phyloP scores from a whole-genome alignment of 2,888 invertebrate genomes.

The Agrochola litura region DNA sequence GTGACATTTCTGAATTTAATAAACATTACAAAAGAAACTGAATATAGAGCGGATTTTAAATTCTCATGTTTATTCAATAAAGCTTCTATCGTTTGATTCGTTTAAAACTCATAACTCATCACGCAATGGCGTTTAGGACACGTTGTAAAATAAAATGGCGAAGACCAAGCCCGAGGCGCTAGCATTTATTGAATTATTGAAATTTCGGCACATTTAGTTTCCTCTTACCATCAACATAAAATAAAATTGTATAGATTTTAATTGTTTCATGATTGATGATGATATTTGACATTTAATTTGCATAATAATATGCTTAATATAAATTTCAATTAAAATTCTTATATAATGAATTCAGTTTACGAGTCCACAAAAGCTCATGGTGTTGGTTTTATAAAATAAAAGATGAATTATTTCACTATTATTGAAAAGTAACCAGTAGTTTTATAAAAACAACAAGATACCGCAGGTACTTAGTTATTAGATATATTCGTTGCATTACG shows the following conservation, averaged over 20 bases:
- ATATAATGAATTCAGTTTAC: background rate
- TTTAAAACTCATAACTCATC: slow-evolving; percentile 56
- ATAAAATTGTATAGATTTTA: slow-evolving; percentile 23
- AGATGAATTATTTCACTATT: background rate
- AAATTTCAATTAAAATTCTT: slow-evolving; percentile 28
- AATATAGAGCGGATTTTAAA: slow-evolving; percentile 51
- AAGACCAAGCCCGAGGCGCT: slow-evolving; percentile 29
- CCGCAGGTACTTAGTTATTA: background rate
- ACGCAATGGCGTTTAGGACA: slow-evolving; percentile 19
- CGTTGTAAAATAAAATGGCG: slow-evolving; percentile 36
- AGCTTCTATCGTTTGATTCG: slow-evolving; percentile 30
- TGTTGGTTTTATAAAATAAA: slow-evolving; percentile 1
- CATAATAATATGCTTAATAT: slow-evolving; percentile 7
- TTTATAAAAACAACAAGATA: background rate
- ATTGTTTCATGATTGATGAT: slow-evolving; percentile 55
- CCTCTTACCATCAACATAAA: slow-evolving; percentile 1
- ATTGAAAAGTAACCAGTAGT: background rate
- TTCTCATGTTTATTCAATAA: slow-evolving; percentile 51
- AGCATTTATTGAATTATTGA: slow-evolving; percentile 52
- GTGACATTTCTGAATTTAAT: slow-evolving; percentile 41
- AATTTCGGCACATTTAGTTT: slow-evolving; percentile 18
- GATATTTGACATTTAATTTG: slow-evolving; percentile 39
- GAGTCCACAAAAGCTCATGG: background rate
- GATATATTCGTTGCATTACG: background rate
- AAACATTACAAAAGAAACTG: slow-evolving; percentile 48